phyloP scores from a whole-genome alignment of 1,140 invertebrate species.

The Scaptomyza graminum region DNA sequence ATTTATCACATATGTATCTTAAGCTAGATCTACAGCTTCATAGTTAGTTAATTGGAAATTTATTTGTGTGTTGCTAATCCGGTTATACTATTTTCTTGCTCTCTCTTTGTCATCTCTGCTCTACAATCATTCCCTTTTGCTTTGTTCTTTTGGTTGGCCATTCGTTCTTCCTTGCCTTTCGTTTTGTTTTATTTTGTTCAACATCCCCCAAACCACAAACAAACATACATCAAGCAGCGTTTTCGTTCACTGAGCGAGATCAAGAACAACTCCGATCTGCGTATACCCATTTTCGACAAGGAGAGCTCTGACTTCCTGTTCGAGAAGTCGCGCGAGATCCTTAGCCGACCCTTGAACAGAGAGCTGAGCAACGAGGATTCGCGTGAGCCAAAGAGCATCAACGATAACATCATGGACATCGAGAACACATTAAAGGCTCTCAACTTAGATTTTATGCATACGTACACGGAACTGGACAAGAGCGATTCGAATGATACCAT shows the following conservation, averaged over 20 bases:
- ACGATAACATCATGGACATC: slow-evolving; percentile 82
- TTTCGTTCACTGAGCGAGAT: slow-evolving; percentile 85
- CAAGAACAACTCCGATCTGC: slow-evolving; percentile 79
- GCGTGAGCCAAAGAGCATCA: slow-evolving; percentile 58
- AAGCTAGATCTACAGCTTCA: slow-evolving; percentile 24
- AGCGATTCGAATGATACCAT: slow-evolving; percentile 83
- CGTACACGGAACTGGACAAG: slow-evolving; percentile 83
- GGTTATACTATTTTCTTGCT: slow-evolving; percentile 41
- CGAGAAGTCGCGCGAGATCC: slow-evolving; percentile 88
- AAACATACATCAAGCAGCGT: slow-evolving; percentile 77
- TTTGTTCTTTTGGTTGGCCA: slow-evolving; percentile 42
- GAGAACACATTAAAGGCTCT: slow-evolving; percentile 82
- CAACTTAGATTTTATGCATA: slow-evolving; percentile 83
- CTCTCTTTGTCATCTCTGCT: slow-evolving; percentile 35
- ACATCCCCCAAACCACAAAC: neutral
- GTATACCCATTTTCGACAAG: slow-evolving; percentile 89
- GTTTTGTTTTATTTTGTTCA: slow-evolving; percentile 22
- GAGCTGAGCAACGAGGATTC: slow-evolving; percentile 41
- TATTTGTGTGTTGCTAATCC: slow-evolving; percentile 42
- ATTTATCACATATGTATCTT: neutral
- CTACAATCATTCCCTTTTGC: slow-evolving; percentile 56
- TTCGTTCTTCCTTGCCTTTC: slow-evolving; percentile 55
- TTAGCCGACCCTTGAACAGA: slow-evolving; percentile 86
- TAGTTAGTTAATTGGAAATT: slow-evolving; percentile 17
- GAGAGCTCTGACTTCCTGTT: slow-evolving; percentile 90